Conservation (phyloP, 2,113 vertebrate genomes). For the Brachyhypopomus occidentalis region DNA sequence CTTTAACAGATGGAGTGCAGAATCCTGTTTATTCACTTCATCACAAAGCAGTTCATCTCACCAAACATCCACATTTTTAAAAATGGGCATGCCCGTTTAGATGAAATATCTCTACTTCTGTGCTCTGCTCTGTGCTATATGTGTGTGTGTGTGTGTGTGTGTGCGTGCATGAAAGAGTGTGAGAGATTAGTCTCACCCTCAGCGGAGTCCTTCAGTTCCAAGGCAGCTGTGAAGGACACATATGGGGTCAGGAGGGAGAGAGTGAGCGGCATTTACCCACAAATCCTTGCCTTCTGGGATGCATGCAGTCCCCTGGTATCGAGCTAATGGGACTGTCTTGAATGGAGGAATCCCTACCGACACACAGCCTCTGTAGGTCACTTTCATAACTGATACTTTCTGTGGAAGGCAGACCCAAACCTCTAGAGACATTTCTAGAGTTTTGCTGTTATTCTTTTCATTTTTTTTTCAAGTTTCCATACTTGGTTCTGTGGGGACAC, state of each 20-base stretch:
- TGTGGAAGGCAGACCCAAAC: neutral
- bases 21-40: conserved; percentile 13
- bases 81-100: conserved; percentile 6
- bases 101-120: conserved; percentile 12
- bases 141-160: neutral
- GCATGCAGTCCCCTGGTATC: conserved; percentile 26
- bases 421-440: conserved; percentile 26
- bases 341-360: conserved; percentile 35
- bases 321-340: conserved; percentile 21
- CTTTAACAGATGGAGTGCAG: conserved; percentile 26
- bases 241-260: conserved; percentile 6
- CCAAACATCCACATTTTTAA: conserved; percentile 22
- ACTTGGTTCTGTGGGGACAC: neutral
- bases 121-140: no score
- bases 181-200: conserved; percentile 13
- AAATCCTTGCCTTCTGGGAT: conserved; percentile 43
- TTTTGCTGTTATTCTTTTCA: neutral
- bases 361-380: conserved; percentile 35
- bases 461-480: neutral
- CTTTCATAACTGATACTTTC: conserved; percentile 36
- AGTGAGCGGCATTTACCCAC: conserved; percentile 34
- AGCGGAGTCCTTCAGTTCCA: conserved; percentile 38
- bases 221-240: conserved; percentile 32
- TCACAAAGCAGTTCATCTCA: conserved; percentile 18
- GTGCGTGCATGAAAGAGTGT: neutral